A percentile compares a stretch with the other conserved stretches of the same genome.
Evolutionary conservation across 2,888 invertebrate species (phyloP).

Genomic region (Pachymerium ferrugineum): DNA sequence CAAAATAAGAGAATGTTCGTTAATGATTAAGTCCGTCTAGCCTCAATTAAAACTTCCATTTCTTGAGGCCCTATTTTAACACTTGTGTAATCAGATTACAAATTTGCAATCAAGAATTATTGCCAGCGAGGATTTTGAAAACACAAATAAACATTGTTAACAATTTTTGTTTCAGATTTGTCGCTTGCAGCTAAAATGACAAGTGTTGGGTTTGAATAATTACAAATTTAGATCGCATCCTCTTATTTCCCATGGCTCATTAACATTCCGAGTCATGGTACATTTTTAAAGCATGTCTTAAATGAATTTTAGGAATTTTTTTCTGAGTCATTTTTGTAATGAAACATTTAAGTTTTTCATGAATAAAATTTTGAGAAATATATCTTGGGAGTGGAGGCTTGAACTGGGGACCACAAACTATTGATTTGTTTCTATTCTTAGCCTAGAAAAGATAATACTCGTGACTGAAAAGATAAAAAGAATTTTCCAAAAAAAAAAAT

Average conservation of each 20-base stretch:
- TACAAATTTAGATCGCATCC: too few species aligned
- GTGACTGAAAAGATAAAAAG: neutral
- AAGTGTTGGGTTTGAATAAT: too few species aligned
- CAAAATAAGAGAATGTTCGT: constrained; percentile 14
- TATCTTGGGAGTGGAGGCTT: neutral
- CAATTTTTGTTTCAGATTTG: too few species aligned
- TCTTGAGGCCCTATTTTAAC: neutral
- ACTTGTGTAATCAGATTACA: constrained; percentile 5
- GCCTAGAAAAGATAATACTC: constrained; percentile 7
- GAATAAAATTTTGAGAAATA: neutral
- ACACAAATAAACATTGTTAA: neutral
- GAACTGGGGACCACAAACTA: constrained; percentile 7
- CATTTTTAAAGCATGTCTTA: too few species aligned
- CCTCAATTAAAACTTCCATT: constrained; percentile 17
- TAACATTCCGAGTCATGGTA: too few species aligned
- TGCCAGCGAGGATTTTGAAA: neutral
- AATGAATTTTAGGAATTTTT: too few species aligned
- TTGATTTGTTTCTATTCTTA: constrained; percentile 14
- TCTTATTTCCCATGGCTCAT: too few species aligned
- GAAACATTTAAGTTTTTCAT: too few species aligned
- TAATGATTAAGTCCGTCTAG: constrained; percentile 15
- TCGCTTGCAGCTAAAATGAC: too few species aligned
- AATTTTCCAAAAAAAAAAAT: too few species aligned
- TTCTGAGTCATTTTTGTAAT: too few species aligned
- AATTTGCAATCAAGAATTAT: neutral